Percentiles rank a stretch among this genome's conserved stretches.
phyloP scores from a whole-genome alignment of 1,140 invertebrate species.

The Atta colombica region DNA sequence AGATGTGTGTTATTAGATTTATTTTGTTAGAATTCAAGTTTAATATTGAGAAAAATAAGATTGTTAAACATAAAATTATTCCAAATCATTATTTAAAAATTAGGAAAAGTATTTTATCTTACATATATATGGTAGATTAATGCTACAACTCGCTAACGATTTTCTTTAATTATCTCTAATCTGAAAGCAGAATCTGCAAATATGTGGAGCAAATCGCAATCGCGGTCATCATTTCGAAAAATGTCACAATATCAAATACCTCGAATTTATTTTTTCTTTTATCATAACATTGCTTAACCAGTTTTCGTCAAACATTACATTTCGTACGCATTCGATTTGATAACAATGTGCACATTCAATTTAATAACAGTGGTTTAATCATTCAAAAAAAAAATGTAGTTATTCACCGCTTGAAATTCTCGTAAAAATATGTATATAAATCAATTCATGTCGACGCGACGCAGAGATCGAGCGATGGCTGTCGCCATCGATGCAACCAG shows the following conservation, averaged over 20 bases:
- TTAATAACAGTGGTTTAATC: slow-evolving; percentile 30
- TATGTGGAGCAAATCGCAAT: neutral
- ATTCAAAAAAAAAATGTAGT: slow-evolving; percentile 7
- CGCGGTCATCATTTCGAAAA: neutral
- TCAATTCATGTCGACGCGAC: slow-evolving; percentile 5
- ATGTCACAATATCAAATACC: neutral
- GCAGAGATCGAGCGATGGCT: slow-evolving; percentile 13
- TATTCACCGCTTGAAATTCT: neutral
- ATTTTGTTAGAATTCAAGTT: no score
- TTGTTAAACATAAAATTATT: no score
- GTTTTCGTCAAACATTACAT: neutral
- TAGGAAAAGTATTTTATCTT: no score
- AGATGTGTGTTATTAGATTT: no score
- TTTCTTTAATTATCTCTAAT: neutral
- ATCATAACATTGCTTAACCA: neutral
- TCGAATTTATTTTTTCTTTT: slow-evolving; percentile 20
- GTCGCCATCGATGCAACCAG: neutral
- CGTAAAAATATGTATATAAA: slow-evolving; percentile 44
- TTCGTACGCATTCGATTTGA: slow-evolving; percentile 14
- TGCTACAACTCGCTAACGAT: neutral
- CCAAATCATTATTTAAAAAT: no score
- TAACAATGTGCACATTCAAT: neutral
- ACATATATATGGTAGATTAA: no score
- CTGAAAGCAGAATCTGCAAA: neutral
- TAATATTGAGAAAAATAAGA: no score